These are phyloP conservation scores for Tachypleus tridentatus DNA, from an alignment of 1,140 invertebrate species.

Conservation along the genomic window DNA sequence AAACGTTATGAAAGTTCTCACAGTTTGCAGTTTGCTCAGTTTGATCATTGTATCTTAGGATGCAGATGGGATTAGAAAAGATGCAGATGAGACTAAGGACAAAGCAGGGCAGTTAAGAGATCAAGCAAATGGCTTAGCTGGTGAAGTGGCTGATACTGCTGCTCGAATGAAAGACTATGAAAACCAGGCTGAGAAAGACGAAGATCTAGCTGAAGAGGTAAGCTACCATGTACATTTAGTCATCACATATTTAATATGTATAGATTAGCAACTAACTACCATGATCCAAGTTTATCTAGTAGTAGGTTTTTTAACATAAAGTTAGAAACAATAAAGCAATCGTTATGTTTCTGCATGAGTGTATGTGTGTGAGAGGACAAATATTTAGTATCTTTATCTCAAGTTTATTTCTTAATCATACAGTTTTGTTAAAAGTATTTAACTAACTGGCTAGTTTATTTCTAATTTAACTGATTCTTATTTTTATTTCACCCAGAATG, in stretches of 20 bases:
- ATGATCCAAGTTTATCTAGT: neutral
- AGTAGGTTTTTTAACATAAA: neutral
- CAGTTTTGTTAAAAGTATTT: too few species aligned
- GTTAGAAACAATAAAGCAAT: neutral
- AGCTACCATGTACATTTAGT: constrained; percentile 29
- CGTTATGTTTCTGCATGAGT: neutral
- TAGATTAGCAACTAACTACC: constrained; percentile 1
- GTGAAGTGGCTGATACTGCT: constrained; percentile 55
- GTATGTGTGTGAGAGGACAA: neutral
- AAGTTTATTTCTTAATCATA: neutral
- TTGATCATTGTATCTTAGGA: constrained; percentile 40
- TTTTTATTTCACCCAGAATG: neutral
- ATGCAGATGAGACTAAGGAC: constrained; percentile 59
- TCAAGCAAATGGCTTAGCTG: constrained; percentile 58
- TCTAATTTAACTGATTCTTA: neutral
- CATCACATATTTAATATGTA: neutral
- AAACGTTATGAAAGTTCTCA: neutral
- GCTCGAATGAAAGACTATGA: constrained; percentile 55
- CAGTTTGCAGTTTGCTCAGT: constrained; percentile 9
- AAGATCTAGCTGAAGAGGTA: constrained; percentile 56
- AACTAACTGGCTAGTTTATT: neutral
- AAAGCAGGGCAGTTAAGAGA: constrained; percentile 58
- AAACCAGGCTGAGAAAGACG: constrained; percentile 57
- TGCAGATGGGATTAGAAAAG: constrained; percentile 58
- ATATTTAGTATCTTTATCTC: neutral